A percentile compares a stretch with the other conserved stretches of the same genome.
Evolutionary conservation across 2,888 invertebrate genomes (phyloP).

Genomic region (Orthosia incerta): DNA sequence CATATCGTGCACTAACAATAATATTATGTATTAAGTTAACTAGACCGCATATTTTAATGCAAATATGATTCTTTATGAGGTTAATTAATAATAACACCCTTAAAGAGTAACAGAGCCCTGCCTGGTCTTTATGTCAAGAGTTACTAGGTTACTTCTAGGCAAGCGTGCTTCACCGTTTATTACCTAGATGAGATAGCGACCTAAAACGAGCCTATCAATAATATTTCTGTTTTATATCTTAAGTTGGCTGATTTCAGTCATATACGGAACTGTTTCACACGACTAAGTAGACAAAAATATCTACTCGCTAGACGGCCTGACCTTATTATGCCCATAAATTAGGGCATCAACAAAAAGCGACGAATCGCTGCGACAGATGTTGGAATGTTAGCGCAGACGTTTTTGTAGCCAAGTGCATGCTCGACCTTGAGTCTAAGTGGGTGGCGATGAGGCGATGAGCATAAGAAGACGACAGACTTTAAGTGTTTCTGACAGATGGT

Average conservation of each 20-base stretch:
- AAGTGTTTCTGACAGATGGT: constrained; percentile 49
- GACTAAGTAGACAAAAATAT: background rate
- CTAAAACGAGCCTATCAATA: too few species aligned
- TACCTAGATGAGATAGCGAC: too few species aligned
- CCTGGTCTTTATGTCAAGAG: too few species aligned
- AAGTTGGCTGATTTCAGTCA: too few species aligned
- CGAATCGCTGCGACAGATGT: constrained; percentile 29
- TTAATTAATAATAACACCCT: background rate
- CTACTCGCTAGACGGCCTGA: background rate
- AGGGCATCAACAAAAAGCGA: constrained; percentile 25
- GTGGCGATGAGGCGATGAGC: constrained; percentile 20
- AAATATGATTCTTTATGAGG: background rate
- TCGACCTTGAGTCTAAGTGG: constrained; percentile 43
- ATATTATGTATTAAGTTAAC: background rate
- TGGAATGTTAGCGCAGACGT: background rate
- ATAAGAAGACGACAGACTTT: constrained; percentile 10
- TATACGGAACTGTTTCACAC: background rate
- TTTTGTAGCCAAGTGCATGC: constrained; percentile 29
- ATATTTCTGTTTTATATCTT: background rate
- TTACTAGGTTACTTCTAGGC: too few species aligned
- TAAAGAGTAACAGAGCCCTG: too few species aligned
- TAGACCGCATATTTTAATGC: background rate
- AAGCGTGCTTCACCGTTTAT: too few species aligned
- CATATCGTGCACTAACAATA: background rate
- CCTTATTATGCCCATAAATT: constrained; percentile 20